Percentiles rank a stretch among this genome's conserved stretches.
phyloP scores from a whole-genome alignment of 2,888 invertebrate genomes.

The Temnothorax ravouxi region DNA sequence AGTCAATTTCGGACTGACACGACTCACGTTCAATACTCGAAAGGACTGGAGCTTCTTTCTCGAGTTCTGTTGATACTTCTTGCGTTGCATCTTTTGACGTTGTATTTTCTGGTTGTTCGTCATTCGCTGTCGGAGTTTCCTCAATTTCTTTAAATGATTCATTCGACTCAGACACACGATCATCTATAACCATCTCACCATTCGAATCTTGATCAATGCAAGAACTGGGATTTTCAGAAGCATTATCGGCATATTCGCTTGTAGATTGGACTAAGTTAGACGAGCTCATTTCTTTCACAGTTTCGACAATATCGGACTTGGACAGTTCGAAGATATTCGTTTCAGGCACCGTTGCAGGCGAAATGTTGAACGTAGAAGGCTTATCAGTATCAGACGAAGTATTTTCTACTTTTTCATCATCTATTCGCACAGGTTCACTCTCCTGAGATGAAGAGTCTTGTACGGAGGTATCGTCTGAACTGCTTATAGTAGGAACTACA shows the following conservation, averaged over 20 bases:
- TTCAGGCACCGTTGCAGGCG: constrained; percentile 68
- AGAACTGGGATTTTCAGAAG: constrained; percentile 74
- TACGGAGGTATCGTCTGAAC: constrained; percentile 59
- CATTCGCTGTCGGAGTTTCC: constrained; percentile 35
- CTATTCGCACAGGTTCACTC: constrained; percentile 35
- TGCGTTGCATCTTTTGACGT: neutral
- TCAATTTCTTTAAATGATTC: constrained; percentile 68
- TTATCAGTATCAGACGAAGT: constrained; percentile 52
- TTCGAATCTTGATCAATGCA: constrained; percentile 71
- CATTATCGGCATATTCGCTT: constrained; percentile 70
- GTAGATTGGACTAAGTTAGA: constrained; percentile 64
- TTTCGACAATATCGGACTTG: constrained; percentile 48
- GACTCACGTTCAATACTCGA: constrained; percentile 24
- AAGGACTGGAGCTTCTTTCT: constrained; percentile 21
- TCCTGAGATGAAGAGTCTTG: constrained; percentile 42
- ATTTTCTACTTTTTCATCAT: constrained; percentile 52
- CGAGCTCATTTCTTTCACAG: constrained; percentile 49
- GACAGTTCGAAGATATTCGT: constrained; percentile 62
- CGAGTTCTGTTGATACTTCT: neutral
- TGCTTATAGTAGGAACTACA: constrained; percentile 71
- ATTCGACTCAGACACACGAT: constrained; percentile 73
- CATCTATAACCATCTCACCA: constrained; percentile 77
- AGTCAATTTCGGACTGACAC: neutral
- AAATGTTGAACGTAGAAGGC: constrained; percentile 60
- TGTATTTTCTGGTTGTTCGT: constrained; percentile 51